phyloP scores from a whole-genome alignment of 2,113 vertebrate genomes.

The Dicentrarchus labrax region DNA sequence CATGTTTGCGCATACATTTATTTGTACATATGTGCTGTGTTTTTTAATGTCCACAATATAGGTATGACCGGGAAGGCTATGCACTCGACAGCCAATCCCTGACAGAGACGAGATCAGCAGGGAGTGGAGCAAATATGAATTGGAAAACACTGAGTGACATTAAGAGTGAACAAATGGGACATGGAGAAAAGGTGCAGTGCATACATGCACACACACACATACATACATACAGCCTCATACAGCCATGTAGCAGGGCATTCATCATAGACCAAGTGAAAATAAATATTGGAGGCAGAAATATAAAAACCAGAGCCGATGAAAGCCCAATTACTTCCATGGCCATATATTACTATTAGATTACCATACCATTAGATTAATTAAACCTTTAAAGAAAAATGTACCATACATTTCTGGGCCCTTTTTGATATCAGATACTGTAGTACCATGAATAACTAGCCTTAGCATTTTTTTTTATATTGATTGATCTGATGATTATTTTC shows the following conservation, averaged over 20 bases:
- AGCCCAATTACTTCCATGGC: neutral
- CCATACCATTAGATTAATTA: neutral
- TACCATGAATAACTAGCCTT: neutral
- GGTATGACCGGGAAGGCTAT: conserved; percentile 90
- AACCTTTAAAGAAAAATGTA: neutral
- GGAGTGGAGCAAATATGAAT: conserved; percentile 77
- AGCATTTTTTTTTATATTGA: neutral
- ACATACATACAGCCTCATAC: neutral
- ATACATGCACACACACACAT: conserved; percentile 16
- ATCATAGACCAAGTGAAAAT: neutral
- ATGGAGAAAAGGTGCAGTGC: conserved; percentile 89
- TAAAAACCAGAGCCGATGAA: neutral
- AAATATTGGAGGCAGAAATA: neutral
- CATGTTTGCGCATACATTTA: neutral
- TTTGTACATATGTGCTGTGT: conserved; percentile 7
- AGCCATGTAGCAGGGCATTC: neutral
- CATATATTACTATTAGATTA: neutral
- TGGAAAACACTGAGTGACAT: conserved; percentile 91
- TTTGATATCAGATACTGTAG: neutral
- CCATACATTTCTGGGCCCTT: neutral
- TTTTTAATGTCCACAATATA: conserved; percentile 61
- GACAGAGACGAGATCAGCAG: conserved; percentile 81
- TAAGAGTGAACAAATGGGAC: conserved; percentile 90
- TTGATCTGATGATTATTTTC: neutral
- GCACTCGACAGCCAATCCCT: conserved; percentile 86